A percentile compares a stretch with the other conserved stretches of the same genome.
phyloP scores from a whole-genome alignment of 1,140 invertebrate genomes.

The Bactericera cockerelli region DNA sequence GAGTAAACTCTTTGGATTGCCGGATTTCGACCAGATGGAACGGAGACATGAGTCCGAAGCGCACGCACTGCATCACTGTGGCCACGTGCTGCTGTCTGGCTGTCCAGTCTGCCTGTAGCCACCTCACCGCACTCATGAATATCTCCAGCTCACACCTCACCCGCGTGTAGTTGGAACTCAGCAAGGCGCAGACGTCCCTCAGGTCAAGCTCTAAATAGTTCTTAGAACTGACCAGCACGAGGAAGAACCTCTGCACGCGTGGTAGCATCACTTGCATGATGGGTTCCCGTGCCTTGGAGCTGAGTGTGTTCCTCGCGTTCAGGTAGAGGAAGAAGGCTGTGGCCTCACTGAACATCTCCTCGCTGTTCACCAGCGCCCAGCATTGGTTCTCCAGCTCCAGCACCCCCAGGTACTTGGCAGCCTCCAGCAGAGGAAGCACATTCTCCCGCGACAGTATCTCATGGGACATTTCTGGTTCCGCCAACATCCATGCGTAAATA shows the following conservation, averaged over 20 bases:
- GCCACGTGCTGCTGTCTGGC: constrained; percentile 35
- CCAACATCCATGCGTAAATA: constrained; percentile 61
- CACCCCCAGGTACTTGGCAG: constrained; percentile 40
- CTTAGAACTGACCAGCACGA: constrained; percentile 47
- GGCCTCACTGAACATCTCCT: constrained; percentile 47
- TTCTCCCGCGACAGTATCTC: constrained; percentile 42
- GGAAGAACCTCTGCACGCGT: constrained; percentile 50
- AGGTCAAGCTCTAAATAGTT: constrained; percentile 46
- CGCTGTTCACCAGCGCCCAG: constrained; percentile 50
- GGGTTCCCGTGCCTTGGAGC: constrained; percentile 30
- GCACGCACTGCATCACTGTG: constrained; percentile 43
- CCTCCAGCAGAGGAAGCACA: constrained; percentile 47
- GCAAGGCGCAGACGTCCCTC: constrained; percentile 42
- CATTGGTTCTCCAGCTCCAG: constrained; percentile 54
- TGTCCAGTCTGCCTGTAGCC: constrained; percentile 50
- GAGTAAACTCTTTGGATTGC: constrained; percentile 47
- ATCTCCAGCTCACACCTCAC: constrained; percentile 60
- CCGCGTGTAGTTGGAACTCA: constrained; percentile 48
- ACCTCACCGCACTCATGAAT: constrained; percentile 52
- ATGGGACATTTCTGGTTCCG: constrained; percentile 36
- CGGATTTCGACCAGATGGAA: constrained; percentile 56
- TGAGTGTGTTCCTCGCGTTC: constrained; percentile 36
- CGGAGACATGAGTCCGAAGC: constrained; percentile 53
- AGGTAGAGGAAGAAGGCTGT: constrained; percentile 49
- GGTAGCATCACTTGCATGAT: constrained; percentile 54